Conservation (phyloP, 1,140 invertebrate species). For the Prorops nasuta region DNA sequence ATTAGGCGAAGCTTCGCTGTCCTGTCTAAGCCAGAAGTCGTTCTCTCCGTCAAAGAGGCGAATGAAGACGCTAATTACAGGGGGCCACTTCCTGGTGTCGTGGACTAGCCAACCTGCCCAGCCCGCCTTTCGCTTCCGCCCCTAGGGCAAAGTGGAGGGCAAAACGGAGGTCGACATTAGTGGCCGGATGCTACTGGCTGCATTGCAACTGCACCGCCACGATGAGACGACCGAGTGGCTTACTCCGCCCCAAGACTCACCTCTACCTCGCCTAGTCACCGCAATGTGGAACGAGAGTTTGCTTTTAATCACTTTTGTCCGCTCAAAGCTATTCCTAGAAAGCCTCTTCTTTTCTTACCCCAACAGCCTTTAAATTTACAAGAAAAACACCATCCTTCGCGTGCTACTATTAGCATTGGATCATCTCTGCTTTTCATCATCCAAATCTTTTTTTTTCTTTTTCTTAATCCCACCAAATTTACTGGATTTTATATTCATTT, state of each 20-base stretch:
- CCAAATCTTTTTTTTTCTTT: no score
- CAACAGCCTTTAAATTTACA: no score
- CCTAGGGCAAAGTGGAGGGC: constrained; percentile 7
- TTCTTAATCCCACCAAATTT: no score
- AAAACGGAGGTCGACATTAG: constrained; percentile 22
- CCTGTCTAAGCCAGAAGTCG: constrained; percentile 23
- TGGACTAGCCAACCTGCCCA: no score
- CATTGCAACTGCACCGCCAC: constrained; percentile 15
- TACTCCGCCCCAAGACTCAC: neutral
- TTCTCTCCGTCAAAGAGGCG: constrained; percentile 34
- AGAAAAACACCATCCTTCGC: no score
- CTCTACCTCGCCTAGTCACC: constrained; percentile 6
- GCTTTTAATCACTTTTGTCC: constrained; percentile 14
- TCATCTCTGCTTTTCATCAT: no score
- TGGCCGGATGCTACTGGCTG: constrained; percentile 27
- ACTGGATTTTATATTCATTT: no score
- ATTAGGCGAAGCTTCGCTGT: constrained; percentile 15
- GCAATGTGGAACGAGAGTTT: constrained; percentile 11
- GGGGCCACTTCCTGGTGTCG: constrained; percentile 31
- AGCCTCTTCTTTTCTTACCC: no score
- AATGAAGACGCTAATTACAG: constrained; percentile 46
- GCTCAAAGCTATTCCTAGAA: no score
- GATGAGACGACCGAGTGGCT: constrained; percentile 18
- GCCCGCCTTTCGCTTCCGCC: constrained; percentile 8
- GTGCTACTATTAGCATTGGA: no score